Evolutionary conservation across 1,140 invertebrate genomes (phyloP).

Genomic region (Asbolus verrucosus): DNA sequence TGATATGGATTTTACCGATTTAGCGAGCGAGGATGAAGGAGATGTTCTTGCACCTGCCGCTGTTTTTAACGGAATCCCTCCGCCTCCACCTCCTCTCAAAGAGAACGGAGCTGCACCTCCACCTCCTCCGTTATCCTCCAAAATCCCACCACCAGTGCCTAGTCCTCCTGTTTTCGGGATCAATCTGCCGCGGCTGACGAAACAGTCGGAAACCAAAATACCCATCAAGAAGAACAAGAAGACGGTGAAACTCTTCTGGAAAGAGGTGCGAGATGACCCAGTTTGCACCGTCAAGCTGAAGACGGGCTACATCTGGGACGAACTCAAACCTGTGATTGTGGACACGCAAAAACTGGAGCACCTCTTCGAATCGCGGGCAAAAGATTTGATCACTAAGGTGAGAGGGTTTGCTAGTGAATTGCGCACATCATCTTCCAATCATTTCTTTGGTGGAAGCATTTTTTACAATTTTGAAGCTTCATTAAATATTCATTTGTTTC

Average conservation of each 20-base stretch:
- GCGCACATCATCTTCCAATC: slow-evolving; percentile 6
- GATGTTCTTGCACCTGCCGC: slow-evolving; percentile 73
- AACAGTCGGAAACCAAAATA: slow-evolving; percentile 64
- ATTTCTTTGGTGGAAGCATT: slow-evolving; percentile 38
- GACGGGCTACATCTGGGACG: slow-evolving; percentile 93
- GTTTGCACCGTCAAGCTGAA: slow-evolving; percentile 76
- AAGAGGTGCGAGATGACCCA: slow-evolving; percentile 90
- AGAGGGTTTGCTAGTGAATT: too few species aligned
- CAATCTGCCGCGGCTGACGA: slow-evolving; percentile 66
- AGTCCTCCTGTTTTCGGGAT: slow-evolving; percentile 58
- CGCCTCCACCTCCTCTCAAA: slow-evolving; percentile 76
- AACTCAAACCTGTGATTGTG: slow-evolving; percentile 83
- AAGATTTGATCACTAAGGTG: slow-evolving; percentile 95
- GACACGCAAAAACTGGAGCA: slow-evolving; percentile 96
- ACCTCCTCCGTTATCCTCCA: slow-evolving; percentile 63
- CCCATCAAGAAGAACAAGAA: slow-evolving; percentile 91
- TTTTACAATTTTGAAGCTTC: slow-evolving; percentile 36
- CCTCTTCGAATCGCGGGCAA: slow-evolving; percentile 96
- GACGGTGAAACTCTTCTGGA: slow-evolving; percentile 99
- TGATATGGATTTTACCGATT: slow-evolving; percentile 96
- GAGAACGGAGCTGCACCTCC: slow-evolving; percentile 65
- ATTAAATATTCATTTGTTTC: slow-evolving; percentile 56
- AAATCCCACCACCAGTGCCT: slow-evolving; percentile 66
- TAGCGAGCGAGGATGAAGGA: slow-evolving; percentile 84
- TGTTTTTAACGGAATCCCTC: slow-evolving; percentile 74